phyloP scores from a whole-genome alignment of 1,140 invertebrate species.

The Euschistus heros region DNA sequence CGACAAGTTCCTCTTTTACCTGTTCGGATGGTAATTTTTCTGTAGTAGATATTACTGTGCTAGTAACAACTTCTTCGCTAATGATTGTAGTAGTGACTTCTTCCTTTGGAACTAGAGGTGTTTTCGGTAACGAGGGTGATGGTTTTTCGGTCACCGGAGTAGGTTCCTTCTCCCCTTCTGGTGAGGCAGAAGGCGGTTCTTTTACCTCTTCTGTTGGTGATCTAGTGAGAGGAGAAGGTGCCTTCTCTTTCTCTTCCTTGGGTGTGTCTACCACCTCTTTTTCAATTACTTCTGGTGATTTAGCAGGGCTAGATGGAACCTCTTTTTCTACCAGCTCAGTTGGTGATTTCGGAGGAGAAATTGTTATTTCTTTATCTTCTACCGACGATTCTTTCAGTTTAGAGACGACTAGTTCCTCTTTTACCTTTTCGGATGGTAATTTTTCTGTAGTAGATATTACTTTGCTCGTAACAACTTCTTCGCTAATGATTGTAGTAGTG shows the following conservation, averaged over 20 bases:
- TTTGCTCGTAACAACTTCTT: constrained; percentile 4
- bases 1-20: too few relatives aligned
- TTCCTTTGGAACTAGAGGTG: too few relatives aligned
- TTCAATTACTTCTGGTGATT: neutral
- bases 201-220: neutral
- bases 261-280: neutral
- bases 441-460: neutral
- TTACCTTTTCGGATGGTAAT: neutral
- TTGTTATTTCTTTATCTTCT: neutral
- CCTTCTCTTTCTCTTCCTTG: neutral
- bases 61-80: too few relatives aligned
- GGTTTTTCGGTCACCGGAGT: too few relatives aligned
- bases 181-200: neutral
- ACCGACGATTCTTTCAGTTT: neutral
- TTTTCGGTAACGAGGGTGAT: too few relatives aligned
- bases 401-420: neutral
- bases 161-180: too few relatives aligned
- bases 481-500: constrained; percentile 5
- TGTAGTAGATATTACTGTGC: too few relatives aligned
- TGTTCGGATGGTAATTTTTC: too few relatives aligned
- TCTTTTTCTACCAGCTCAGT: neutral
- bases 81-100: too few relatives aligned
- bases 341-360: neutral
- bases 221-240: neutral
- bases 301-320: neutral